Base-by-base conservation (phyloP, 2,113 vertebrate species). In the Clarias macrocephalus region DNA sequence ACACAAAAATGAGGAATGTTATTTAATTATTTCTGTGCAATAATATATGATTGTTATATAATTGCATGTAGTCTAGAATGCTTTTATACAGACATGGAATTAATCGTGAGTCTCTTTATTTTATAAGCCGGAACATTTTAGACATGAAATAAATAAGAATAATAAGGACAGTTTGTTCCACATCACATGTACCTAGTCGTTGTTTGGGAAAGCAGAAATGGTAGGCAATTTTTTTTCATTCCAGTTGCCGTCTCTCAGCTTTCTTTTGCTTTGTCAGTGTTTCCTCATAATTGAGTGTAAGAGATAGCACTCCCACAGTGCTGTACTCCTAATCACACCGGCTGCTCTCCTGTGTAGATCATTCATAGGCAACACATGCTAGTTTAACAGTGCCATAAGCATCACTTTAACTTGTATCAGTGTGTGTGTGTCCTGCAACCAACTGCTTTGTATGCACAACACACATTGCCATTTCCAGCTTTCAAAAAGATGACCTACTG, bases 271-370 rank as follows among this genome's bases (percentile, higher is more conserved):
- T 92, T 93, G 92, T 93, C 90, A 91, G 92, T 93, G 91, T 94
- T 94, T 93, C 89, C 91, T 92, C 89, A 92, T 95, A 92, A 94
- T 93, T 91, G 92, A 93, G 92, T 94, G 94, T 92, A 93, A 93
- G 90, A 92, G 92, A 94, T 90, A 92, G 93, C 91, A 81, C 91
- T 93, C 91, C 93, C 52, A 89, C 90, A 86, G 90, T 82, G 91
- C 91, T 87, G 85, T 87, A 82, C 86, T 88, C 85, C 88, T 86
- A 92, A 93, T 93, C 92, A 90, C 89, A 90, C 21, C 72, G 89
- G 72, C 88, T 68, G 72, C 59, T 81, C 42, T 88, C 85, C 90
- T 28, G 52, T 28, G 60, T 82, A 59, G 90, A 92, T 85, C 52
- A 77, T 89, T 86, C 84, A 89, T 90, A 90, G 85, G 86, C 88